Evolutionary conservation across 2,888 invertebrate species (phyloP), one percentile per base, ranked within the genome.

Genomic region (Drosophila demipolita): DNA sequence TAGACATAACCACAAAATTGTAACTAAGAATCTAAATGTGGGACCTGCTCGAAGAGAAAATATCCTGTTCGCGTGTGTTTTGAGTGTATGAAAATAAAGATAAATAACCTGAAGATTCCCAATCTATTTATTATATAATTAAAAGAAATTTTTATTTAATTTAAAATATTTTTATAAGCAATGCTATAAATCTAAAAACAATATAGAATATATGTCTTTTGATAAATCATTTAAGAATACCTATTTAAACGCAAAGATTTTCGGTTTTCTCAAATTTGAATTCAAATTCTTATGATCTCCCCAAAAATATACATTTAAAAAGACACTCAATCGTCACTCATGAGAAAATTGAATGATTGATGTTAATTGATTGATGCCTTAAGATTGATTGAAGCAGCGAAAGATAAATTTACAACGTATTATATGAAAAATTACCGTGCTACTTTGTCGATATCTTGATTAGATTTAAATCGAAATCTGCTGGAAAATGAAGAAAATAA

Each of bases 401-500:
- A 7, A 33, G 15, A 8, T 20, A n/a, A 20, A 4, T 50, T 32
- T 9, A 35, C 26, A 66, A n/a, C 15, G 48, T 49, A 64, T 38
- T 7, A 12, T 15, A 42, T 1, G 20, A 23, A 45, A 8, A 23
- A 20, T 23, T 8, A 1, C 23, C 8, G 45, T 23, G 45, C 20
- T 45, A 15, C 23, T 8, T 45, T 45, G 4, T 40, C 5, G 11
- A 26, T 48, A 17, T 12, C 17, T 33, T 49, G 36, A n/a, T n/a
- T n/a, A 3, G n/a, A 12, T 11, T 11, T 20, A 4, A 23, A 35
- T 3, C 6, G 1, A 20, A 48, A 69, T 58, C 40, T 62, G 1
- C 72, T 53, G 42, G 63, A 78, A 83, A 57, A 65, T 60, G 68
- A 57, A 35, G 2, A 53, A 40, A 48, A 40, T 23, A 64, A 53